Evolutionary conservation across 2,113 vertebrate species (phyloP), one percentile per base, ranked within the genome.

Genomic region (Heterochromis multidens): DNA sequence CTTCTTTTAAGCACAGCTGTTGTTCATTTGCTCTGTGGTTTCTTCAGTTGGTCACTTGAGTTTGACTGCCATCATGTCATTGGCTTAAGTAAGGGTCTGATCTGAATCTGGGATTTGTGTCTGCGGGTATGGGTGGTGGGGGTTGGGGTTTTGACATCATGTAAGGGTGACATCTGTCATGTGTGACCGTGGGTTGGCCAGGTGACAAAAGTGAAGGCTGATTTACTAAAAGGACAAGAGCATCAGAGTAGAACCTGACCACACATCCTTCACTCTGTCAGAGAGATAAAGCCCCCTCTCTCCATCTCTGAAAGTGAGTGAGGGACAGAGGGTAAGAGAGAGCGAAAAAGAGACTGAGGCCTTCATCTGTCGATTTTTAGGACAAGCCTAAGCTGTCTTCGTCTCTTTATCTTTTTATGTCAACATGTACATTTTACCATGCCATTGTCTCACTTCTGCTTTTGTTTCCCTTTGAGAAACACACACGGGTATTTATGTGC

Each of bases 211-310:
- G 95, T 96, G 97, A 98, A 97, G 97, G 97, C 96, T 97, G 95
- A 98, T 97, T 99, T 97, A 98, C 98, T 98, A 98, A 98, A 97
- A 97, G 97, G 97, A 98, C 97, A 97, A 96, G 97, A 97, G 97
- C 98, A 98, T 98, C 97, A 98, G 98, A 98, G 98, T 97, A 98
- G 97, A 98, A 97, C 97, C 96, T 97, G 95, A 96, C 95, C 97
- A 96, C 97, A 95, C 96, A 99, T 98, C 97, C 97, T 96, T 99
- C 97, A 99, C 97, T 95, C 97, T 99, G 98, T 99, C 98, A 99
- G 96, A 97, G 95, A 96, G 97, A 97, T 98, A 97, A 89, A 98
- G 97, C 97, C 97, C 96, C 97, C 97, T 96, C 97, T 88, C 96
- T 97, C 97, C 97, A 97, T 97, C 96, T 97, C 97, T 96, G 97